Evolutionary conservation across 2,797 vertebrate species (phyloP), one percentile per base, ranked within the genome.

Genomic region (Danio aesculapii): DNA sequence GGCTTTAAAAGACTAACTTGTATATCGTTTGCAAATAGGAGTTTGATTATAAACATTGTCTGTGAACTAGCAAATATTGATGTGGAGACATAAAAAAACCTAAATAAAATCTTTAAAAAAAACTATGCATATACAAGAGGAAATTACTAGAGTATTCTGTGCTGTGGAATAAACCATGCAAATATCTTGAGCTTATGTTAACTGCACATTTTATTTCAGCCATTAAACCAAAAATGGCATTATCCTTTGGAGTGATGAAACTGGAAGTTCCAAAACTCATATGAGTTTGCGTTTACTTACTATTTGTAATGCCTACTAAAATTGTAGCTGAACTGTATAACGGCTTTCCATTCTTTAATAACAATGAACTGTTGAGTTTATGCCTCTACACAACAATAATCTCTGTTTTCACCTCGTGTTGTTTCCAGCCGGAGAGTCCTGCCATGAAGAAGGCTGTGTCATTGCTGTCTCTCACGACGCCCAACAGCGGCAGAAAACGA

Each of bases 361-460:
- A 0, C n/a, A n/a, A 70, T 52, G 3, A 41, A 70, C 30, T n/a
- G 30, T 53, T 41, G 43, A 14, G 17, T 62, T 50, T 41, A 46
- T 30, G 44, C 6, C 10, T 39, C 47, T 5, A 43, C 44, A 43
- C 0, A 19, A 13, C 12, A 17, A 3, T 82, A 61, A 7, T 9
- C 11, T 8, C 58, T 46, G 41, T 57, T 66, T 10, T 73, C 11
- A 21, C 4, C 13, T 9, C 69, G 21, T 61, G 12, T 50, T 9
- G 13, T 7, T 47, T 59, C 6, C 86, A 99, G 97, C 94, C 94
- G 0, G 95, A 96, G 83, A 99, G 95, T 85, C 97, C 97, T 0
- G 94, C 94, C 12, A 95, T 99, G 89, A 99, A 99, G 93, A 98
- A 97, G 78, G 96, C 98, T 0, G 96, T 97, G 82, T 99, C 98